These are phyloP conservation scores for Pseudachorutes palmiensis DNA, from an alignment of 1,140 invertebrate species.

Conservation along the genomic window DNA sequence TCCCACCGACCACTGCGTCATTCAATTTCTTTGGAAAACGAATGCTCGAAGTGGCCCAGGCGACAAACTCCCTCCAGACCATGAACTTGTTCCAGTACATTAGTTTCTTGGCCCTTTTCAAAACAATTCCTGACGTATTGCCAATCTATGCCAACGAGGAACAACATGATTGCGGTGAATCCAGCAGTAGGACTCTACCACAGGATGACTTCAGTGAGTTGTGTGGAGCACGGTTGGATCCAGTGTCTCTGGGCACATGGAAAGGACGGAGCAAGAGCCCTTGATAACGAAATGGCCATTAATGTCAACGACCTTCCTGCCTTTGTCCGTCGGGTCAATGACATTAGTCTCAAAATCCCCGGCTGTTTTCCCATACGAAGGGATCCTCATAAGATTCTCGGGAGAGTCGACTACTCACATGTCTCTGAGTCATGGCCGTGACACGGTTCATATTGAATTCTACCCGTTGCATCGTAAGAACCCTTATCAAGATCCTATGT, in stretches of 20 bases:
- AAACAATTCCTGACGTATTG: slow-evolving; percentile 5
- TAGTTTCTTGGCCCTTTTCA: background rate
- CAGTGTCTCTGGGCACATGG: slow-evolving; percentile 14
- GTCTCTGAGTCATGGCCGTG: background rate
- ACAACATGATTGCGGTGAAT: slow-evolving; percentile 4
- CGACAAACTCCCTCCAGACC: background rate
- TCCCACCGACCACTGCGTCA: slow-evolving; percentile 2
- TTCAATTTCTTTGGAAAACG: slow-evolving; percentile 3
- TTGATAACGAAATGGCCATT: slow-evolving; percentile 16
- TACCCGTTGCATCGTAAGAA: slow-evolving; percentile 3
- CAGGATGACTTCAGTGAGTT: slow-evolving; percentile 10
- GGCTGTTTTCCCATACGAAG: background rate
- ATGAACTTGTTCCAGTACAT: background rate
- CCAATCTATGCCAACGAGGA: slow-evolving; percentile 15
- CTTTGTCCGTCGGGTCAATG: background rate
- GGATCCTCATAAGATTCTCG: background rate
- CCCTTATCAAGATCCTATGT: slow-evolving; percentile 1
- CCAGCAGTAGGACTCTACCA: slow-evolving; percentile 15
- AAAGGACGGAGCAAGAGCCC: background rate
- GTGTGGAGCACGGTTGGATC: background rate
- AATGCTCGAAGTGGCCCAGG: slow-evolving; percentile 4
- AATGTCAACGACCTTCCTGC: background rate
- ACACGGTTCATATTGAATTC: slow-evolving; percentile 14
- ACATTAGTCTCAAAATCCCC: background rate
- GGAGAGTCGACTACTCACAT: background rate